Base-by-base conservation (phyloP, 2,113 vertebrate species). In the Dicentrarchus labrax region DNA sequence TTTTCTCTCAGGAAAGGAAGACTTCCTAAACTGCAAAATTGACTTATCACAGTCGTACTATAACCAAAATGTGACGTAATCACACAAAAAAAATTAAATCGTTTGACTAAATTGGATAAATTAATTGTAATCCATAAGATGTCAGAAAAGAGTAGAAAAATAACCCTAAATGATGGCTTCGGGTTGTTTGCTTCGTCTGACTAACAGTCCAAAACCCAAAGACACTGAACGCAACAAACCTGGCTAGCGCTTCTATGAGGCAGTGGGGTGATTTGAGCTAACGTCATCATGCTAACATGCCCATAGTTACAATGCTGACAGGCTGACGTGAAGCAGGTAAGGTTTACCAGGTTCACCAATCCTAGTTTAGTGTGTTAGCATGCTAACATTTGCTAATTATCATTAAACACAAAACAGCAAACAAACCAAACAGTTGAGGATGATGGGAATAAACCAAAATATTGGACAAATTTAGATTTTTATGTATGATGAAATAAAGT, bases 31-130 rank as follows among this genome's bases (percentile, higher is more conserved):
- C 65, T 24, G 48, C 38, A 54, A 56, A 89, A 59, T 41, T 65
- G 39, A 85, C 22, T n/a, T 22, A 24, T 68, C 53, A 70, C 43
- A 10, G 15, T 6, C 4, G 59, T 51, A 67, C 64, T 59, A 69
- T 39, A 51, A 72, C 45, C 72, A 19, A 73, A 78, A 82, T 80
- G 73, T 56, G 75, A 83, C 4, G 30, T 30, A 30, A 30, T 30
- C 30, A 30, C 30, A 30, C 30, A 30, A 30, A 30, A 2, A 30
- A 30, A 30, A 30, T 30, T n/a, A n/a, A n/a, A n/a, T n/a, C n/a
- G 30, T 30, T 30, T 30, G 30, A 30, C 30, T 30, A 30, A 30
- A 30, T 30, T 30, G 4, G 30, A 30, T 30, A 30, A 30, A 30
- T 30, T 30, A 30, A 30, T 30, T 30, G 30, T 30, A 30, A 30